Evolutionary conservation across 2,888 invertebrate species (phyloP).

Genomic region (Colostygia pectinataria): DNA sequence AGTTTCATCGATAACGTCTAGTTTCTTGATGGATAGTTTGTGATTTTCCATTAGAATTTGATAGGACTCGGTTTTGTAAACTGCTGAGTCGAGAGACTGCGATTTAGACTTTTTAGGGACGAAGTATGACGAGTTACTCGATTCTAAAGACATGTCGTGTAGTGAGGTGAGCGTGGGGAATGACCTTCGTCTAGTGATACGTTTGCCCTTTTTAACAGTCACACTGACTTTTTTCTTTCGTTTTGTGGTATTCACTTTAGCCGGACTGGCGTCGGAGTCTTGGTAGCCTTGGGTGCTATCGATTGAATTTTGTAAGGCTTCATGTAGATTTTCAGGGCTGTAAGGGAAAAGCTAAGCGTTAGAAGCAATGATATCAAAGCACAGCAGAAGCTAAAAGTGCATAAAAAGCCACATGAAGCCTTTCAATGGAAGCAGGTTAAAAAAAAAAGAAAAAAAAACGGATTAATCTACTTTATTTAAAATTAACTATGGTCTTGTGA

Average conservation of each 20-base stretch:
- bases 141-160: conserved; percentile 51
- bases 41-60: conserved; percentile 53
- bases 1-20: conserved; percentile 57
- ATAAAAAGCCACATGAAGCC: conserved; percentile 40
- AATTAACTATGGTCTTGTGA: not conserved
- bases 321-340: conserved; percentile 46
- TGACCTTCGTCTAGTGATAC: conserved; percentile 39
- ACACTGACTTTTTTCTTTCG: conserved; percentile 48
- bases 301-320: conserved; percentile 46
- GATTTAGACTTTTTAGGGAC: conserved; percentile 32
- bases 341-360: conserved; percentile 39
- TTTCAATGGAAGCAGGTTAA: conserved; percentile 71
- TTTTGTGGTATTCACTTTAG: conserved; percentile 37
- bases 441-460: conserved; percentile 5
- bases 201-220: conserved; percentile 39
- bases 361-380: conserved; percentile 31
- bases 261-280: conserved; percentile 62
- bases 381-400: conserved; percentile 46
- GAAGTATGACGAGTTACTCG: conserved; percentile 48
- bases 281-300: conserved; percentile 69
- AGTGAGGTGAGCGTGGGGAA: conserved; percentile 29
- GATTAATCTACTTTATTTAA: conserved; percentile 1
- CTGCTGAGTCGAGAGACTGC: conserved; percentile 45
- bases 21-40: conserved; percentile 30
- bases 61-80: conserved; percentile 67